Percentiles rank a stretch among this genome's conserved stretches.
Conservation (phyloP, 2,888 invertebrate genomes). For the Apotomis betuletana region DNA sequence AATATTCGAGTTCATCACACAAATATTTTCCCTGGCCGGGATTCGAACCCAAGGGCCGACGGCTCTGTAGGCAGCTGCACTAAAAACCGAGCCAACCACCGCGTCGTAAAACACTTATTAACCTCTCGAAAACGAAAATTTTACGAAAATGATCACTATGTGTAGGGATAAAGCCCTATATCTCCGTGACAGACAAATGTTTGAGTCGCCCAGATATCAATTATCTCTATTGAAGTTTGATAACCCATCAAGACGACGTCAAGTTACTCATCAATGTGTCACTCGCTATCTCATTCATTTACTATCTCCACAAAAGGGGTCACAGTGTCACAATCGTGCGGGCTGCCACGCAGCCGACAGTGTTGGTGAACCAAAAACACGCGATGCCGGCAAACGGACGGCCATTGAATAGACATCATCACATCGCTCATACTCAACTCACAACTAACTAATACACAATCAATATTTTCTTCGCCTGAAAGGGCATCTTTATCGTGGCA, state of each 20-base stretch:
- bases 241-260: not conserved
- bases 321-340: not conserved
- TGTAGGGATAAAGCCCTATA: not conserved
- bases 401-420: conserved; percentile 8
- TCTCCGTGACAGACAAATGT: not conserved
- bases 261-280: not conserved
- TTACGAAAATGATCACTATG: not conserved
- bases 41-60: too few relatives aligned
- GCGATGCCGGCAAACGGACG: conserved; percentile 8
- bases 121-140: too few relatives aligned
- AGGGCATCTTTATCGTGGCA: conserved; percentile 7
- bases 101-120: too few relatives aligned
- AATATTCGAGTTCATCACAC: too few relatives aligned
- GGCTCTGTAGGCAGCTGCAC: too few relatives aligned
- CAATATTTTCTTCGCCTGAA: not conserved
- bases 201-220: not conserved
- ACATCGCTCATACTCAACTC: conserved; percentile 10
- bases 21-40: too few relatives aligned
- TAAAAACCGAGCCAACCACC: too few relatives aligned
- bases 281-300: not conserved
- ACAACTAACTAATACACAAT: conserved; percentile 34
- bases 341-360: too few relatives aligned
- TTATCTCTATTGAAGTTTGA: not conserved
- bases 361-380: not conserved
- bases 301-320: not conserved